Percentiles rank a stretch among this genome's conserved stretches.
Evolutionary conservation across 2,888 invertebrate species (phyloP).

Genomic region (Muschampia plurimacula): DNA sequence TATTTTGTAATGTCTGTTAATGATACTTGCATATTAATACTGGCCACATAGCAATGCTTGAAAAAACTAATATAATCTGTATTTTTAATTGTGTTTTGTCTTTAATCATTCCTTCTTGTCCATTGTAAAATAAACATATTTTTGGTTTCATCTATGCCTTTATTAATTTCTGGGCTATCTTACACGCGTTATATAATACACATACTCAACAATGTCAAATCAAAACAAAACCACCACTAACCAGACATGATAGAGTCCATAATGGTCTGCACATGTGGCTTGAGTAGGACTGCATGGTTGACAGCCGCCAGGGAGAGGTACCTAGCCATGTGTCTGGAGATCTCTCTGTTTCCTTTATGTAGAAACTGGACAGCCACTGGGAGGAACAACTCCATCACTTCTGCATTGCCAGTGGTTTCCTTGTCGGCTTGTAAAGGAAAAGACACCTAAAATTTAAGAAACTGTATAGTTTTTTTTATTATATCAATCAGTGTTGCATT

Average conservation of each 20-base stretch:
- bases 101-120: no score
- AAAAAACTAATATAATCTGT: no score
- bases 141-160: no score
- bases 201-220: no score
- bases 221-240: conserved; percentile 51
- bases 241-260: conserved; percentile 96
- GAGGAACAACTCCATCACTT: conserved; percentile 92
- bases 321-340: conserved; percentile 95
- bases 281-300: conserved; percentile 94
- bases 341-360: conserved; percentile 95
- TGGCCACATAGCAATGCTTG: no score
- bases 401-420: conserved; percentile 87
- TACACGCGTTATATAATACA: no score
- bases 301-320: conserved; percentile 97
- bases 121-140: no score
- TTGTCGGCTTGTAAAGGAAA: conserved; percentile 78
- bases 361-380: conserved; percentile 97
- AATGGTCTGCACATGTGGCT: conserved; percentile 95
- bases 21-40: no score
- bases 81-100: no score
- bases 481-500: no score
- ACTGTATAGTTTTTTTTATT: not conserved
- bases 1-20: no score
- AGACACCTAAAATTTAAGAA: conserved; percentile 64
- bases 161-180: no score